Base-by-base conservation (phyloP, 2,888 invertebrate genomes). In the Eulithis testata region DNA sequence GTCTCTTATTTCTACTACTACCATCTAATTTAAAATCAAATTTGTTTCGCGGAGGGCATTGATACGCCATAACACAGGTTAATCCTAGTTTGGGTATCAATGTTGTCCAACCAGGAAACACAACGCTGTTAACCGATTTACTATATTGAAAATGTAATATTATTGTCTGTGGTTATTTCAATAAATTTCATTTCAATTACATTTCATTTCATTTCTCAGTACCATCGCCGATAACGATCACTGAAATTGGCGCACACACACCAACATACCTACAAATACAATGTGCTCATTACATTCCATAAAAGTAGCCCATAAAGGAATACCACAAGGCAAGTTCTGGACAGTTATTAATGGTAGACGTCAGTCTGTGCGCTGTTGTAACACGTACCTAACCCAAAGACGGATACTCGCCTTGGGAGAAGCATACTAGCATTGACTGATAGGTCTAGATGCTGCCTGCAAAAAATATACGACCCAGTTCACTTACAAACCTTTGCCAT, bases 351-450 rank as follows among this genome's bases (percentile, higher is more conserved):
- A 63, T 67, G 60, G 44, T 43, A 37, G 27, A 31, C 43, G 62
- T 66, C 62, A 45, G 58, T 56, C 60, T 21, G 31, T 31, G 66
- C 47, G 59, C 56, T 56, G 14, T 50, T 14, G 47, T 52, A n/a
- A 53, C 61, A 60, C 37, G 40, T 9, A 40, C 40, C 40, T 21
- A 47, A 47, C 31, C 58, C 9, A 56, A 36, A 60, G 60, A 64
- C 63, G 63, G 44, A 67, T 66, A 27, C 62, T 45, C 47, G 51
- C 54, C 64, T 68, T 43, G 54, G 11, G 60, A 54, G 66, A 60
- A 74, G 66, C 50, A 58, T 69, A 66, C 55, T 67, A 60, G 44
- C 66, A 63, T 51, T 66, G 66, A 63, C 55, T 51, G 59, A 66
- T 66, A 58, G 62, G 9, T 62, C 45, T 53, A 49, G 44, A 44